Percentiles rank a stretch among this genome's conserved stretches.
phyloP scores from a whole-genome alignment of 2,888 invertebrate genomes.

The Drosophila greeni region DNA sequence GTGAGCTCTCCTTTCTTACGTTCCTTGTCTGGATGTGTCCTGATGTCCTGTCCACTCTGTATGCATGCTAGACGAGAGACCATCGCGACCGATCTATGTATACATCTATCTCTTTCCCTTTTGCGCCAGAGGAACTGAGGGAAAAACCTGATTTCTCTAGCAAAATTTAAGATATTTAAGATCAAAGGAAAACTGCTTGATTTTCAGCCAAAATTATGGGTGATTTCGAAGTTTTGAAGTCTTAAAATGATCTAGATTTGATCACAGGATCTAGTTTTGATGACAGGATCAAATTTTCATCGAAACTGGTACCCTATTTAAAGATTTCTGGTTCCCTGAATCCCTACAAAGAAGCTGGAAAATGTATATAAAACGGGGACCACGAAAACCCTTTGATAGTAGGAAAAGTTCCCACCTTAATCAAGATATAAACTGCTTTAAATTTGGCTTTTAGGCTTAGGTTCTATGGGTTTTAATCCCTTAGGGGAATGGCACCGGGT shows the following conservation, averaged over 20 bases:
- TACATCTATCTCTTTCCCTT: conserved; percentile 2
- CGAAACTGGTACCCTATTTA: neutral
- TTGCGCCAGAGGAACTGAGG: neutral
- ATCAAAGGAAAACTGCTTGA: neutral
- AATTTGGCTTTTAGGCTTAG: neutral
- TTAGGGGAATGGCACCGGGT: conserved; percentile 1
- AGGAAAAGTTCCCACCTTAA: neutral
- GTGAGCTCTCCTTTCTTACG: conserved; percentile 8
- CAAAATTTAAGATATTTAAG: too few species aligned
- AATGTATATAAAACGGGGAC: neutral
- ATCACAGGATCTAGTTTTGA: neutral
- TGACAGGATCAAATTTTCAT: neutral
- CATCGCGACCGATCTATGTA: neutral
- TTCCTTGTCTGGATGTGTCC: conserved; percentile 10
- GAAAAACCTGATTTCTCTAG: too few species aligned
- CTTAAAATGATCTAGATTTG: neutral
- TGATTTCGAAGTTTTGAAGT: neutral
- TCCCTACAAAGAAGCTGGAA: neutral
- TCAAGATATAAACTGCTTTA: neutral
- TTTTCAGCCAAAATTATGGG: neutral
- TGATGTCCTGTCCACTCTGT: conserved; percentile 5
- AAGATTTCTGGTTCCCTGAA: neutral
- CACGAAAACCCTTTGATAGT: neutral
- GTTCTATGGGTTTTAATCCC: neutral
- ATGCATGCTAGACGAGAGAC: conserved; percentile 16